Base-by-base conservation (phyloP, 2,888 invertebrate species). In the Tachina grossa region DNA sequence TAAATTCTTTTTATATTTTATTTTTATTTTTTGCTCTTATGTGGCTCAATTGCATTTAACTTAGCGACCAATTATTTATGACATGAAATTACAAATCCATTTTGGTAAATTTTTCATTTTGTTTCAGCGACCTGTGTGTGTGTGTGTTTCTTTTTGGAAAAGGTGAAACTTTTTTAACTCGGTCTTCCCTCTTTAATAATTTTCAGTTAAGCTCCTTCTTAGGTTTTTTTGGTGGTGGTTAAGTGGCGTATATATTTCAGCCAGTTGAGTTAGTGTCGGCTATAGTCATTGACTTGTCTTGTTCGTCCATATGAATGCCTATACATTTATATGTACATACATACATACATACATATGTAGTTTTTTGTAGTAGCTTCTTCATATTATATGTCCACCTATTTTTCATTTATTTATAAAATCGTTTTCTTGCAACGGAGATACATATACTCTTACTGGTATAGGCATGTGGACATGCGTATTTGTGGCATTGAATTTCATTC, bases 61-160 rank as follows among this genome's bases (percentile, higher is more conserved):
- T 92, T 90, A 91, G 90, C 88, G 90, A 88, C 91, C 91, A 91
- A 92, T 91, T 92, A 92, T 92, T 91, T 92, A 92, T 91, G 92
- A 91, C 91, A 90, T 90, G 90, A 92, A 91, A 92, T 91, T 91
- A 91, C 91, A 91, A 91, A 92, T 90, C 91, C 91, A 91, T 91
- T 91, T 92, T 90, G 91, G 89, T 90, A 89, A 90, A 91, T 92
- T 91, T 91, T 91, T 92, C 91, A 91, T 88, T 88, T 87, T 78
- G 88, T 88, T 82, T 79, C 63, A 49, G 22, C 19, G 51, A 22
- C 19, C 19, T n/a, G 45, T 22, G 75, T 61, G 47, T 31, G 41
- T 65, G 53, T 55, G 41, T 91, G 89, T 91, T 90, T 91, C 89
- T 90, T 87, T 88, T 87, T 55, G 47, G 16, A 53, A 53, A 91